Base-by-base conservation (phyloP, 2,113 vertebrate genomes). In the Sialia sialis region DNA sequence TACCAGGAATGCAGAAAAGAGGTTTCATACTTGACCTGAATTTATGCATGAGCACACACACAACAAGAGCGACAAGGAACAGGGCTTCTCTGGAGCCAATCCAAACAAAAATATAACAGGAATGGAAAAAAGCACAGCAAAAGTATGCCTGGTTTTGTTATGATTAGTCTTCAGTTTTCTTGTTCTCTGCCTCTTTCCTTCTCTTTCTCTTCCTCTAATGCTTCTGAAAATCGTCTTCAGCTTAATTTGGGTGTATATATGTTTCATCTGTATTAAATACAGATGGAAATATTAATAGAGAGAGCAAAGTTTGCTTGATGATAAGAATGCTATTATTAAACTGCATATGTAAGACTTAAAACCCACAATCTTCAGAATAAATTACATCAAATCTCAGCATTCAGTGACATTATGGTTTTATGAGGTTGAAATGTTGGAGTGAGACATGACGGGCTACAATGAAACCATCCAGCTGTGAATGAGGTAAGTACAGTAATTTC, bases 21-120 rank as follows among this genome's bases (percentile, higher is more conserved):
- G 95, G 92, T 95, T 97, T 97, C 89, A 86, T 96, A 96, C 89
- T 97, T 97, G 97, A 97, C 96, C 97, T 97, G 97, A 97, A 98
- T 98, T 97, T 97, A 97, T 98, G 97, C 97, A 97, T 93, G 90
- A 96, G 92, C 96, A 95, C 94, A 95, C 93, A 94, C 88, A 94
- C 80, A 91, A 54, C 84, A 96, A 93, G 73, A 96, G 51, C 4
- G 5, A 95, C 84, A 88, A 89, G 94, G 93, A 95, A 94, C 67
- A 64, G 78, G 70, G 52, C 54, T 94, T 92, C 77, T 74, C 79
- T 87, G 96, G 97, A 97, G 66, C 73, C 70, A 92, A 59, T 92
- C 91, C 94, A 91, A 95, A 94, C 83, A 97, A 92, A 97, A 95
- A 95, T 59, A 36, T 22, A 87, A 90, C 25, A 76, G 55, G 79